Evolutionary conservation across 2,113 vertebrate species (phyloP).

Genomic region (Malaclemys terrapin): DNA sequence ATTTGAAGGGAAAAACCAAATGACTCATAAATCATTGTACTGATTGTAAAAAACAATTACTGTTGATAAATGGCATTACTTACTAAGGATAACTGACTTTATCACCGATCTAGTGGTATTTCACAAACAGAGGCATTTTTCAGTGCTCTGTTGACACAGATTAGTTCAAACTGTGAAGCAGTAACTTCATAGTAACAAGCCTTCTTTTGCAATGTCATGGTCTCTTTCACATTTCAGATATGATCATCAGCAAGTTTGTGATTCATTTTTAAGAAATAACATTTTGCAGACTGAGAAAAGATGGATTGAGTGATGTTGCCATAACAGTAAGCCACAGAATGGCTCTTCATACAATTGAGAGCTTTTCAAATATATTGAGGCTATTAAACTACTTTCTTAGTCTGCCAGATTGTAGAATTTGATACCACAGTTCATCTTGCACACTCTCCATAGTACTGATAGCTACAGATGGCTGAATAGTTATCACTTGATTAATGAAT

Average conservation of each 20-base stretch:
- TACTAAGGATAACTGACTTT: background rate
- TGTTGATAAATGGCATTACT: background rate
- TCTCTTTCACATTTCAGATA: background rate
- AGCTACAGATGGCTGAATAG: background rate
- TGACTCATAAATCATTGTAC: background rate
- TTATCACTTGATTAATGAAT: background rate
- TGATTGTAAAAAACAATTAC: background rate
- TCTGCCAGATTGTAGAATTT: background rate
- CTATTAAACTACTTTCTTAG: background rate
- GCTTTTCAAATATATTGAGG: background rate
- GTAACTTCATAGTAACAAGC: background rate
- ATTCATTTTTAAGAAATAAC: background rate
- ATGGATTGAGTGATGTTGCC: background rate
- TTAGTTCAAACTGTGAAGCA: background rate
- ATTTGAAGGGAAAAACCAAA: accelerated
- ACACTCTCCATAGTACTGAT: background rate
- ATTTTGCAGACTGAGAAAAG: background rate
- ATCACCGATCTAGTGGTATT: background rate
- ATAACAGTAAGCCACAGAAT: background rate
- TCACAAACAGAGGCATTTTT: background rate
- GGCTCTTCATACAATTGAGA: background rate
- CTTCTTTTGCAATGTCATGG: background rate
- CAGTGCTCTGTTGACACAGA: accelerated
- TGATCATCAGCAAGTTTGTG: background rate
- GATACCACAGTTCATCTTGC: background rate